These are phyloP conservation scores for Neoscelio sp. DNA, from an alignment of 2,888 invertebrate species.

Conservation along the genomic window DNA sequence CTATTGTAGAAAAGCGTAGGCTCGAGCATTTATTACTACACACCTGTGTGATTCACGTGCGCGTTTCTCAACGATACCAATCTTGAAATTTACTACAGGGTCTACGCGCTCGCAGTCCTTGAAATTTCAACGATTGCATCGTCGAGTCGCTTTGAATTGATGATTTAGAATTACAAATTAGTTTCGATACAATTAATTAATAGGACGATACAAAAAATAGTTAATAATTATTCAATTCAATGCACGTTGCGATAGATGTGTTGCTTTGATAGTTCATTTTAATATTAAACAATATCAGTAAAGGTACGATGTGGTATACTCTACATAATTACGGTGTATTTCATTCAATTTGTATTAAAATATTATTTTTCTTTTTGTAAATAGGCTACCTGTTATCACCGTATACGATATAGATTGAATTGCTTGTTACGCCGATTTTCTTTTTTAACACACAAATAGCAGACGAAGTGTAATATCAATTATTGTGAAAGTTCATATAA, in stretches of 20 bases:
- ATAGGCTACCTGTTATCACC: too few species aligned
- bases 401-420: conserved; percentile 10
- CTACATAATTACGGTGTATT: too few species aligned
- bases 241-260: background rate
- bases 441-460: conserved; percentile 15
- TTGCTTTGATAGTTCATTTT: background rate
- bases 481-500: conserved; percentile 45
- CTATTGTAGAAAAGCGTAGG: conserved; percentile 40
- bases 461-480: conserved; percentile 22
- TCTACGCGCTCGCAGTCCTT: conserved; percentile 46
- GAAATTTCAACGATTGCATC: conserved; percentile 42
- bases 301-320: too few species aligned
- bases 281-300: background rate
- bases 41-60: conserved; percentile 59
- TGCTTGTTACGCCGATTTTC: conserved; percentile 24
- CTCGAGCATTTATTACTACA: conserved; percentile 48
- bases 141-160: conserved; percentile 17
- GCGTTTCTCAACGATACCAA: conserved; percentile 58
- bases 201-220: background rate
- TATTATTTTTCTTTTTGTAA: too few species aligned
- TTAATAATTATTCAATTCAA: background rate
- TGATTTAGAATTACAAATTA: conserved; percentile 17
- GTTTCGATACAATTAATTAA: conserved; percentile 28
- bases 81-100: conserved; percentile 54
- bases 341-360: too few species aligned